Evolutionary conservation across 2,888 invertebrate species (phyloP), one percentile per base, ranked within the genome.

Genomic region (Acanthosepion esculentum): DNA sequence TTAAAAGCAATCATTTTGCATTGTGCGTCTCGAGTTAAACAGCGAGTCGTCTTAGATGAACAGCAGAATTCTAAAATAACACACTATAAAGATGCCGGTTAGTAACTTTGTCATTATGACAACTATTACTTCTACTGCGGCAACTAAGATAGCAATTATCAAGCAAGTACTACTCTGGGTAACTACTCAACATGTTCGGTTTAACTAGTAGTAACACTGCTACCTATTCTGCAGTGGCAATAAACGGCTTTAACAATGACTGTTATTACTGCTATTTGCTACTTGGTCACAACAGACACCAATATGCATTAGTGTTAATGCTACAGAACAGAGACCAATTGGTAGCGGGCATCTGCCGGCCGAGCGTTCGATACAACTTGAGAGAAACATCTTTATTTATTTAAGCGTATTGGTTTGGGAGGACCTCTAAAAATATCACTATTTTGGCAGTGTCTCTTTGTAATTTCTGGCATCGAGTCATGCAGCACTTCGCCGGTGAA

Each of bases 341-440:
- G n/a, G 78, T n/a, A 78, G 12, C n/a, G 78, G 78, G 78, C 78
- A 78, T 78, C 78, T 78, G 78, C 15, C 78, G 78, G 78, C 78
- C n/a, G n/a, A n/a, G 78, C n/a, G 78, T 78, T 78, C n/a, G n/a
- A 78, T 78, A 78, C 78, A 78, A 78, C n/a, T 59, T 23, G n/a
- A 33, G 78, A 78, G 78, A 78, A n/a, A 33, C 78, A 78, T n/a
- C 78, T 78, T 78, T 78, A 78, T 78, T 78, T 78, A 78, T 78
- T 78, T 78, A 78, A 78, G 78, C n/a, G 78, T 78, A 18, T 78
- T 78, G n/a, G n/a, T 78, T 78, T n/a, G 78, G n/a, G 78, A 18
- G n/a, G 78, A 33, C 12, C n/a, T 33, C 78, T 78, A 78, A 78
- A 78, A 78, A 78, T 78, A 78, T 78, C 78, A 12, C n/a, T 78